phyloP scores from a whole-genome alignment of 2,797 vertebrate genomes.

The Sarcophilus harrisii region DNA sequence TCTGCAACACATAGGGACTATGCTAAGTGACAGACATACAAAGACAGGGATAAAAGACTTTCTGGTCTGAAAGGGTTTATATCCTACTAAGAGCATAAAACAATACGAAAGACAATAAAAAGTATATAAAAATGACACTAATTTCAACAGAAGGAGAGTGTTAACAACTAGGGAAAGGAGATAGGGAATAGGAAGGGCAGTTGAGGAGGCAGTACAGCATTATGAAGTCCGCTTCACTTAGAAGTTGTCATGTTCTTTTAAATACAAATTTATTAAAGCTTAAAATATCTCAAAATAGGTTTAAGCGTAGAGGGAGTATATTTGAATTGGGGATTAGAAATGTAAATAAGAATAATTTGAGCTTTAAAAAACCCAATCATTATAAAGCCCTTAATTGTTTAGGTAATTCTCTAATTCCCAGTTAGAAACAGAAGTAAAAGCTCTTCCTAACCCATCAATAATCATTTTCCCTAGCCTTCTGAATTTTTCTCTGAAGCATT shows the following conservation, averaged over 20 bases:
- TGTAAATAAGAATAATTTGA: neutral
- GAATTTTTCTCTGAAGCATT: constrained; percentile 26
- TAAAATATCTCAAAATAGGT: constrained; percentile 32
- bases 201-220: neutral
- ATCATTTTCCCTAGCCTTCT: neutral
- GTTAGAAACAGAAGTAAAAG: neutral
- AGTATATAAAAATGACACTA: neutral
- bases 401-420: neutral
- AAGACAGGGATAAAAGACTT: neutral
- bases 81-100: neutral
- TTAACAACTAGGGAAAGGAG: neutral
- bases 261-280: constrained; percentile 3
- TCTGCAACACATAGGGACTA: neutral
- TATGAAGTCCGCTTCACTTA: neutral
- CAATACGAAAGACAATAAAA: neutral
- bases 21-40: neutral
- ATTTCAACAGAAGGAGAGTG: neutral
- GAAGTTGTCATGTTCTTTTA: neutral
- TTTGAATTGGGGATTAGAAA: neutral
- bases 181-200: neutral
- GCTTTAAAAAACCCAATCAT: neutral
- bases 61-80: neutral
- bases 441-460: neutral
- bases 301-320: neutral
- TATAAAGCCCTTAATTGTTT: constrained; percentile 17